A percentile compares a stretch with the other conserved stretches of the same genome.
These are phyloP conservation scores for Quiscalus mexicanus DNA, from an alignment of 2,113 vertebrate genomes.

Conservation along the genomic window DNA sequence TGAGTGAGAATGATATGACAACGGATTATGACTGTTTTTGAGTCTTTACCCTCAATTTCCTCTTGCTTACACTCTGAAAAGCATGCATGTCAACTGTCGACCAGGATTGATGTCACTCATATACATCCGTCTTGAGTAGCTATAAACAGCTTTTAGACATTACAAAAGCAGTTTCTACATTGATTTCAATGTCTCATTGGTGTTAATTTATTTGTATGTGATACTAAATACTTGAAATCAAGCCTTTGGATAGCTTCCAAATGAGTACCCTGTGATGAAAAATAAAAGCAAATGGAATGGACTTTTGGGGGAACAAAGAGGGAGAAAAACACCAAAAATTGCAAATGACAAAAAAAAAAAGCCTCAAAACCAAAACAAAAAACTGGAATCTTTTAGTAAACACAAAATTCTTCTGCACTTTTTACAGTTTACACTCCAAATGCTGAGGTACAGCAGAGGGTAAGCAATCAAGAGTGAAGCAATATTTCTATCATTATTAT, in stretches of 20 bases:
- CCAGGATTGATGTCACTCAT: background rate
- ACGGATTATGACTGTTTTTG: background rate
- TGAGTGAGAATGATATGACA: background rate
- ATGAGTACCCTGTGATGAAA: background rate
- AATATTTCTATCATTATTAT: background rate
- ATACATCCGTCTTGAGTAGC: background rate
- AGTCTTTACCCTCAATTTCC: constrained; percentile 22
- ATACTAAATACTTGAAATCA: background rate
- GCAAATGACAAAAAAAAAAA: background rate
- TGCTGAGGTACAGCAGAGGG: background rate
- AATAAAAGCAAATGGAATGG: background rate
- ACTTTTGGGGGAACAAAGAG: background rate
- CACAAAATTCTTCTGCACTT: background rate
- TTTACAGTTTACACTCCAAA: background rate
- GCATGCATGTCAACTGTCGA: background rate
- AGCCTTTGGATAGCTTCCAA: background rate
- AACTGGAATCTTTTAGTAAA: background rate
- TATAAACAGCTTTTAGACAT: background rate
- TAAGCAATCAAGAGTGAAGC: background rate
- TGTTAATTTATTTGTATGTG: background rate
- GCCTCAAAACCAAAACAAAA: background rate
- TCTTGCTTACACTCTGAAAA: constrained; percentile 17
- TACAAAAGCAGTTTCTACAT: background rate
- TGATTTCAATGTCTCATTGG: background rate
- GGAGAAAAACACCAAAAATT: background rate